Conservation (phyloP, 2,797 vertebrate species). For the Chiroxiphia lanceolata region DNA sequence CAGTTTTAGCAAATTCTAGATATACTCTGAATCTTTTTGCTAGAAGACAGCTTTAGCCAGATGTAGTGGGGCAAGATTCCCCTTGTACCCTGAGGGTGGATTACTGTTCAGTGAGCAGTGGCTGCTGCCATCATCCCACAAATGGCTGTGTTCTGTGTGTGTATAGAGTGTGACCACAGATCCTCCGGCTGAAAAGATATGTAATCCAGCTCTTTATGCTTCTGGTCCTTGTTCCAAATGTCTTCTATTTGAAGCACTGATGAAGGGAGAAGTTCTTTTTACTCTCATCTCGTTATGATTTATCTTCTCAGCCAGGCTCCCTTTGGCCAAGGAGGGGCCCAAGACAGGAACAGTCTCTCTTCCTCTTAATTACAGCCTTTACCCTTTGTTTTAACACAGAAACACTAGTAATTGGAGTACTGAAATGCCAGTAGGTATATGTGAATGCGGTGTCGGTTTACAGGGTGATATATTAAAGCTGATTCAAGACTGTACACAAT, state of each 20-base stretch:
- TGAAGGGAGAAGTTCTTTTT: background rate
- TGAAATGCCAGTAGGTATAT: background rate
- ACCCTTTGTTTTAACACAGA: background rate
- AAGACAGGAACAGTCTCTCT: background rate
- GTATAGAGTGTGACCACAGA: background rate
- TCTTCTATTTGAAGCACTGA: background rate
- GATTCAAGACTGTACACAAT: background rate
- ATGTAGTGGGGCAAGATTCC: background rate
- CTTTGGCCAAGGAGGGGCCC: background rate
- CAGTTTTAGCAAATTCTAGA: background rate
- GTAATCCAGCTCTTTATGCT: background rate
- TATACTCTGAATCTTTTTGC: background rate
- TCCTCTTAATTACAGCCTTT: background rate
- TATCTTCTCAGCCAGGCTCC: constrained; percentile 2
- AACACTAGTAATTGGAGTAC: background rate
- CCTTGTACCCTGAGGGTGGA: background rate
- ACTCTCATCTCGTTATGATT: background rate
- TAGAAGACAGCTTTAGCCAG: background rate
- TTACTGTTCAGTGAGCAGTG: fast-evolving
- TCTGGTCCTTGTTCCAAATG: background rate
- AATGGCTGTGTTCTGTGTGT: background rate
- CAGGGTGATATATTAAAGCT: constrained; percentile 9
- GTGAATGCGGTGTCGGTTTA: background rate
- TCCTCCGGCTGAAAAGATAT: background rate
- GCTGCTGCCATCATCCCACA: background rate